Base-by-base conservation (phyloP, 2,888 invertebrate species). In the Melanostoma scalare region DNA sequence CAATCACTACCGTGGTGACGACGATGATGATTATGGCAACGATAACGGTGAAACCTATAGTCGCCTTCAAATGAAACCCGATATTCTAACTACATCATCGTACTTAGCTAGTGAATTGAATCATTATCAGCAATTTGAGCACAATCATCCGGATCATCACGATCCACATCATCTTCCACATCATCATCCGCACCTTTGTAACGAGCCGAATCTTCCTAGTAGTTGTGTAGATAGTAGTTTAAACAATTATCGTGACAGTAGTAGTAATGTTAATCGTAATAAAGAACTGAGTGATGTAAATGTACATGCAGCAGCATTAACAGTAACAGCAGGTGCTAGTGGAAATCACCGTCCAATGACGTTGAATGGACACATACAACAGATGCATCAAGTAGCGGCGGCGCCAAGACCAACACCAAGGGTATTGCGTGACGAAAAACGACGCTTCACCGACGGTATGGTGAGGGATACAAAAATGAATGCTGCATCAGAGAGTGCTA, bases 361-460 rank as follows among this genome's bases (percentile, higher is more conserved):
- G 20, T 52, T 76, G 56, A 81, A 86, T 81, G 86, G 87, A 65
- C 85, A 74, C 74, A 85, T 67, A 76, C 78, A 71, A 53, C 78
- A 75, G 48, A 46, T 65, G 74, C 50, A 48, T 50, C 56, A 73
- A 40, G 33, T 48, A 46, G 61, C 46, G 58, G 58, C 60, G 60
- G 67, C 76, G 76, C 85, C 85, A 30, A 79, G 56, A 44, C 81
- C 84, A 38, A 67, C 79, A 46, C 85, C 81, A 63, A 76, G 86
- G 44, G 85, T 84, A 20, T 79, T 86, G 65, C 86, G 86, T 72
- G 87, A 87, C 48, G 87, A 87, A 50, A 86, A 86, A 48, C 85
- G 86, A 33, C 87, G 88, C 61, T 86, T 86, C 80, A 87, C 87
- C 30, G 88, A 87, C 52, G 86, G 87, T 79, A 79, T 84, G 79